phyloP scores from a whole-genome alignment of 1,140 invertebrate species.

The Alviniconcha marisindica region DNA sequence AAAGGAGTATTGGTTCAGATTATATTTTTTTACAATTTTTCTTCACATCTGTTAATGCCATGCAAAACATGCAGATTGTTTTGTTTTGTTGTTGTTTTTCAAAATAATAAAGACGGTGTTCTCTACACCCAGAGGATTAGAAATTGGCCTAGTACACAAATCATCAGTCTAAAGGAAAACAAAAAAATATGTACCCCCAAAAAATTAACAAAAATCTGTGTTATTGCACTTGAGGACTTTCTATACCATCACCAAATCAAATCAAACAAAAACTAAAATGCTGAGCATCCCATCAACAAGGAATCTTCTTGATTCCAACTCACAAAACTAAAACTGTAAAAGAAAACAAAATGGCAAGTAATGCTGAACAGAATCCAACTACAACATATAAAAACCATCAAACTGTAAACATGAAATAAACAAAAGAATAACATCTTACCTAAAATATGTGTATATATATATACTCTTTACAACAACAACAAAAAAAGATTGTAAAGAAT shows the following conservation, averaged over 20 bases:
- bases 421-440: not conserved
- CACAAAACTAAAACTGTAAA: not conserved
- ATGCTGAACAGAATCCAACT: constrained; percentile 11
- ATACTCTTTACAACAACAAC: not conserved
- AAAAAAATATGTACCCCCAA: not conserved
- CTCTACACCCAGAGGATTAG: not conserved
- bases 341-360: constrained; percentile 14
- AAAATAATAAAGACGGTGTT: too few relatives aligned
- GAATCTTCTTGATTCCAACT: not conserved
- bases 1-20: too few relatives aligned
- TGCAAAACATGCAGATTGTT: too few relatives aligned
- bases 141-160: not conserved
- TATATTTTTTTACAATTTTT: too few relatives aligned
- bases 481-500: constrained; percentile 16
- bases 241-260: constrained; percentile 27
- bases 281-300: not conserved
- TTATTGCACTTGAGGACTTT: constrained; percentile 30
- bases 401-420: not conserved
- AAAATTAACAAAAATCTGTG: not conserved
- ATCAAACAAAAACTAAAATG: not conserved
- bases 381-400: not conserved
- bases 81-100: too few relatives aligned
- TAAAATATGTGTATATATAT: not conserved
- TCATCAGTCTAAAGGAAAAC: not conserved
- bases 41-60: too few relatives aligned